These are phyloP conservation scores for Zootoca vivipara DNA, from an alignment of 2,113 vertebrate species.

Conservation along the genomic window DNA sequence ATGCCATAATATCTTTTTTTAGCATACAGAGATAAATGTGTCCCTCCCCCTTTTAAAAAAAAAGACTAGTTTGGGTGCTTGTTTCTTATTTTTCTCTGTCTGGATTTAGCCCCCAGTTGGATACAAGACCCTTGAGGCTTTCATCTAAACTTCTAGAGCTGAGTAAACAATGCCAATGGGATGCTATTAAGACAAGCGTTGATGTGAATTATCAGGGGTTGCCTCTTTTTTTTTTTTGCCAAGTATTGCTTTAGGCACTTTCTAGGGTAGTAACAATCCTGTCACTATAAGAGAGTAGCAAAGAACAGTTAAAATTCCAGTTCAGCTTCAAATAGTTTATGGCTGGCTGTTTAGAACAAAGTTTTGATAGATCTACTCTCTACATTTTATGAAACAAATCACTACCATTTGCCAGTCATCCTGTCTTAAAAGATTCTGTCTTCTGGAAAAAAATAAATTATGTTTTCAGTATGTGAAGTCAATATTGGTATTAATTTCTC, in stretches of 20 bases:
- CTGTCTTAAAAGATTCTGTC: not conserved
- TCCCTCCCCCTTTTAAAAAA: conserved; percentile 20
- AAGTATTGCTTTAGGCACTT: conserved; percentile 35
- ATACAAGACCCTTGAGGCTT: conserved; percentile 64
- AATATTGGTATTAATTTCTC: not conserved
- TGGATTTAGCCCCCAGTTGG: conserved; percentile 58
- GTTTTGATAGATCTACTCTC: not conserved
- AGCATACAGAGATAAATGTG: conserved; percentile 23
- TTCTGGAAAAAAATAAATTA: not conserved
- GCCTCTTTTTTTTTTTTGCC: conserved; percentile 2
- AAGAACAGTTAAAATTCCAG: conserved; percentile 29
- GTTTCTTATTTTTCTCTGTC: conserved; percentile 61
- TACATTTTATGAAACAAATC: not conserved
- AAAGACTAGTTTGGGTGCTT: conserved; percentile 49
- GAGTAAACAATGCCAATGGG: conserved; percentile 49
- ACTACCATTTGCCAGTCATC: not conserved
- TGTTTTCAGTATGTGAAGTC: not conserved
- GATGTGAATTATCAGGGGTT: not conserved
- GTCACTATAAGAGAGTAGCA: not conserved
- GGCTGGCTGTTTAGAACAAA: not conserved
- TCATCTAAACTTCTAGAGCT: conserved; percentile 55
- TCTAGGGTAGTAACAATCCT: conserved; percentile 31
- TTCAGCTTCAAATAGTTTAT: conserved; percentile 16
- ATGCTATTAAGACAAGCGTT: conserved; percentile 29
- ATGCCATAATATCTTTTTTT: conserved; percentile 34